Evolutionary conservation across 2,888 invertebrate species (phyloP).

Genomic region (Salticus scenicus): DNA sequence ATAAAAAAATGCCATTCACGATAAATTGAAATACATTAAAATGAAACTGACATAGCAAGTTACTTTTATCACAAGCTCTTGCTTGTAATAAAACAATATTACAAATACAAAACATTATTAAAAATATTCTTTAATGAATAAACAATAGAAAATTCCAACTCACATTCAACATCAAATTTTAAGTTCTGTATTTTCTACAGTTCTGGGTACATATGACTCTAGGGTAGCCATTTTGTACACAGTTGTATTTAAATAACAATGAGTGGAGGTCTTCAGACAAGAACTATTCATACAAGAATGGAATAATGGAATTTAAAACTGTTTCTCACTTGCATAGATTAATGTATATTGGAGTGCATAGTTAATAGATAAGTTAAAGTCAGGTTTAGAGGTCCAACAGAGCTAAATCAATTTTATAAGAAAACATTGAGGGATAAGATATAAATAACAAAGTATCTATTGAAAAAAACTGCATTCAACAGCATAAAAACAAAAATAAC

Average conservation of each 20-base stretch:
- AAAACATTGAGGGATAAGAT: background rate
- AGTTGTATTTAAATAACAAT: conserved; percentile 15
- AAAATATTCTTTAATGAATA: conserved; percentile 68
- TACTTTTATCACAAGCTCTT: conserved; percentile 39
- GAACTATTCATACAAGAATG: conserved; percentile 8
- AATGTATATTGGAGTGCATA: conserved; percentile 42
- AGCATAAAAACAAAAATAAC: too few species aligned
- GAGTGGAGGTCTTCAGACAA: conserved; percentile 27
- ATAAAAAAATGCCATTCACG: conserved; percentile 58
- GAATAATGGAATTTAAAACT: conserved; percentile 37
- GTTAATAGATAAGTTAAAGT: conserved; percentile 27
- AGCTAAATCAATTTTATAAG: background rate
- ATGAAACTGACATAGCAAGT: conserved; percentile 60
- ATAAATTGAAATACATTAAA: conserved; percentile 57
- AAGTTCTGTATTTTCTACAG: conserved; percentile 20
- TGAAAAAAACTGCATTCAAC: too few species aligned
- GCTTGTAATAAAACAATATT: conserved; percentile 57
- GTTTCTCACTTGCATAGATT: conserved; percentile 43
- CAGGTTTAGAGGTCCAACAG: conserved; percentile 13
- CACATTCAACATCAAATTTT: conserved; percentile 53
- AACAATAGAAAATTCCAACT: conserved; percentile 67
- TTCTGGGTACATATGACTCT: conserved; percentile 11
- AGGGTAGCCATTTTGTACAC: conserved; percentile 22
- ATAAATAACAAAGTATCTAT: background rate
- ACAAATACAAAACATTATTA: conserved; percentile 69